Evolutionary conservation across 2,113 vertebrate species (phyloP).

Genomic region (Lamprotornis superbus): DNA sequence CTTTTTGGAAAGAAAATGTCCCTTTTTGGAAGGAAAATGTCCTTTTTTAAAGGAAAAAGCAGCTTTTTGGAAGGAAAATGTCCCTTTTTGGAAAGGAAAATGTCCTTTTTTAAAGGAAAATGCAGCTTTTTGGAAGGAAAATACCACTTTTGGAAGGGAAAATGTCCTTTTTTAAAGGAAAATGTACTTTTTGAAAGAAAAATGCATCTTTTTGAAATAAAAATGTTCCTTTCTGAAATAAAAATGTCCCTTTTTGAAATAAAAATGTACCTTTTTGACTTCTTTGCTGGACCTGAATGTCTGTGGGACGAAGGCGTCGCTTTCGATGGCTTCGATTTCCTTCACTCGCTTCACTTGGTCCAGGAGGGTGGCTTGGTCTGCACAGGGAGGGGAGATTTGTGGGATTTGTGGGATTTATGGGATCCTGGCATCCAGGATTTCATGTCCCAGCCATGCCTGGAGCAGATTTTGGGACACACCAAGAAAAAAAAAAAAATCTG

Average conservation of each 20-base stretch:
- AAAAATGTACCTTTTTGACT: slow-evolving; percentile 83
- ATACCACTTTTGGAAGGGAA: background rate
- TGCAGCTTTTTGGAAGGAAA: background rate
- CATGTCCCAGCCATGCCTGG: background rate
- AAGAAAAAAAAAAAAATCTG: background rate
- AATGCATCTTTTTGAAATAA: slow-evolving; percentile 81
- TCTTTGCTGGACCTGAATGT: slow-evolving; percentile 95
- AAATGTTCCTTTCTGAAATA: background rate
- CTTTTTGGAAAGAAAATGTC: too few species aligned
- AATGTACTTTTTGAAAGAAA: background rate
- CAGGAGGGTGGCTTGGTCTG: slow-evolving; percentile 87
- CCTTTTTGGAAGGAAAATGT: too few species aligned
- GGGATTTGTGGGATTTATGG: background rate
- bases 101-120: too few species aligned
- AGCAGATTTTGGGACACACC: background rate
- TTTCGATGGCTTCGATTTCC: slow-evolving; percentile 97
- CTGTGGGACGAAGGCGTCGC: slow-evolving; percentile 94
- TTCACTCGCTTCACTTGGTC: slow-evolving; percentile 96
- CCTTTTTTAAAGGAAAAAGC: too few species aligned
- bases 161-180: too few species aligned
- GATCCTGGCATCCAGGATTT: background rate
- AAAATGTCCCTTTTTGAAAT: background rate
- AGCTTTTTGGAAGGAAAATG: background rate
- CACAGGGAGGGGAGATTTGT: background rate
- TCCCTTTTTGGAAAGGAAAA: background rate